Evolutionary conservation across 1,140 invertebrate genomes (phyloP).

Genomic region (Bathynomus jamesi): DNA sequence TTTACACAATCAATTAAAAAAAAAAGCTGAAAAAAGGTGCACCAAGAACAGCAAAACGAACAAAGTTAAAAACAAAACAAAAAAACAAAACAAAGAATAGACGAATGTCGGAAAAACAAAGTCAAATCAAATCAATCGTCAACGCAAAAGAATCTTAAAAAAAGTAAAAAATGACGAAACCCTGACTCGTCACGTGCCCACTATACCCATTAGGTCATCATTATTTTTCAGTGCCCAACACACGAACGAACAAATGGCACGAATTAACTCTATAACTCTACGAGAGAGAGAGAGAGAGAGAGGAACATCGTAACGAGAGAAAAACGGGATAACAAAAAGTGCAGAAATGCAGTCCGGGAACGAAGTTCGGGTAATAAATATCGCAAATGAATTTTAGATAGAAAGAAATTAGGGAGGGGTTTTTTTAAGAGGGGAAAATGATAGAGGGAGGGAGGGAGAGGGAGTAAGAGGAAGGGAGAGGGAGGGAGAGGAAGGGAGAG

Average conservation of each 20-base stretch:
- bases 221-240: too few relatives aligned
- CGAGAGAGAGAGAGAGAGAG: not conserved
- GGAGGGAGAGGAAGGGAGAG: not conserved
- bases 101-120: not conserved
- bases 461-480: not conserved
- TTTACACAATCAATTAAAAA: too few relatives aligned
- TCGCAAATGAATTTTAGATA: too few relatives aligned
- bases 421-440: not conserved
- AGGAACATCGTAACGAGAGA: not conserved
- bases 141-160: too few relatives aligned
- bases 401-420: too few relatives aligned
- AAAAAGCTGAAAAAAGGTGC: not conserved
- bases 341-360: too few relatives aligned
- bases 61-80: not conserved
- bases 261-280: too few relatives aligned
- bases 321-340: not conserved
- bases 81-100: not conserved
- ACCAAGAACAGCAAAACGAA: not conserved
- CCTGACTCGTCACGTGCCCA: too few relatives aligned
- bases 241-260: too few relatives aligned
- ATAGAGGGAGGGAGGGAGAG: not conserved
- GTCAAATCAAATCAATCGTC: not conserved
- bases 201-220: too few relatives aligned
- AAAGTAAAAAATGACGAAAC: too few relatives aligned
- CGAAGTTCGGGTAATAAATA: too few relatives aligned